Evolutionary conservation across 1,140 invertebrate species (phyloP).

Genomic region (Oscheius sp.): DNA sequence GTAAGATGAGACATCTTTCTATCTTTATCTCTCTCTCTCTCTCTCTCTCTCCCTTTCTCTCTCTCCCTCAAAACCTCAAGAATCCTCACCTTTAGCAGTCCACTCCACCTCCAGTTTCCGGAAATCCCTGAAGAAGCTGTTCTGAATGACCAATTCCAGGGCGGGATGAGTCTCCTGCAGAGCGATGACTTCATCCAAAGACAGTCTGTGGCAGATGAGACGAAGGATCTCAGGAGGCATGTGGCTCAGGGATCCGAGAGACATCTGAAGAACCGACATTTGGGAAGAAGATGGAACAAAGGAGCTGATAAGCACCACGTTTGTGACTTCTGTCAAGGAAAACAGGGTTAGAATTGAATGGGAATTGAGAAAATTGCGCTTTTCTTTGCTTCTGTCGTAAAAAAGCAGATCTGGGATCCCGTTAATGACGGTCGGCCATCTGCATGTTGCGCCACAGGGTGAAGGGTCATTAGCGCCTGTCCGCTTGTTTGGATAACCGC

Average conservation of each 20-base stretch:
- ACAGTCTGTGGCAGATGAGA: not conserved
- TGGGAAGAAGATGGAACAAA: not conserved
- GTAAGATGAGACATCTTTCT: constrained; percentile 2
- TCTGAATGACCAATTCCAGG: not conserved
- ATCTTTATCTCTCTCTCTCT: too few relatives aligned
- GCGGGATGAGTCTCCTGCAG: not conserved
- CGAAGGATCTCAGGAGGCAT: not conserved
- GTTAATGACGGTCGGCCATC: too few relatives aligned
- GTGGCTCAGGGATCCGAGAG: not conserved
- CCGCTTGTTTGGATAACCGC: too few relatives aligned
- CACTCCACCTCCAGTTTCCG: not conserved
- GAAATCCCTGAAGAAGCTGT: not conserved
- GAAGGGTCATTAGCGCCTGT: too few relatives aligned
- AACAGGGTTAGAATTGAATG: too few relatives aligned
- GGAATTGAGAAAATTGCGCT: too few relatives aligned
- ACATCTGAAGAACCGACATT: not conserved
- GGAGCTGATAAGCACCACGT: not conserved
- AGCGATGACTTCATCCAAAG: not conserved
- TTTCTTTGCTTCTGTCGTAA: too few relatives aligned
- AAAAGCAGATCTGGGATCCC: too few relatives aligned
- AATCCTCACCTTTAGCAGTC: not conserved
- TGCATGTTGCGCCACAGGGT: too few relatives aligned
- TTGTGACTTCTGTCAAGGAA: too few relatives aligned
- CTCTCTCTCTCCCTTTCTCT: too few relatives aligned
- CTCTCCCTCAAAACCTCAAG: too few relatives aligned